Evolutionary conservation across 2,113 vertebrate species (phyloP), one percentile per base, ranked within the genome.

Genomic region (Choloepus hoffmanni): DNA sequence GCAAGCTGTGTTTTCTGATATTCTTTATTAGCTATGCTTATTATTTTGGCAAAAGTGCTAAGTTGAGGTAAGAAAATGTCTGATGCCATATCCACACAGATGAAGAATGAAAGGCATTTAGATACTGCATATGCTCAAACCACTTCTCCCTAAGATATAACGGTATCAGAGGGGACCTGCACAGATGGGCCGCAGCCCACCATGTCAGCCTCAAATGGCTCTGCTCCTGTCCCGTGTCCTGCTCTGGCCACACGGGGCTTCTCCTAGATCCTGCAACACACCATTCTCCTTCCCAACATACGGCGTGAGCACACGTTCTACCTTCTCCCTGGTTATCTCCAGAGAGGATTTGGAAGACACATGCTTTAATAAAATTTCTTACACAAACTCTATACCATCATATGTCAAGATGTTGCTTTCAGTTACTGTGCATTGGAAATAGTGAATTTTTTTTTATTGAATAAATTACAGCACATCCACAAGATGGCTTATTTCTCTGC

Each of bases 281-380:
- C 53, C 23, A 15, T 1, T 9, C 1, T 2, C 24, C n/a, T 33
- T 48, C 33, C 24, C 15, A 4, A 21, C 8, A 36, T 12, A 0
- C 0, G 1, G 36, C 21, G 26, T 62, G 55, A 3, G 2, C 1
- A 2, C 4, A 5, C 2, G 48, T 8, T 67, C 3, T 4, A 18
- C 53, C 63, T 11, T 40, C 48, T 77, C 55, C 50, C 53, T 77
- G 0, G 15, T 70, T 40, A 21, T 68, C 18, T 13, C 24, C 30
- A 43, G 63, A 55, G 67, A 23, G n/a, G 3, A 60, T 30, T 43
- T 63, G n/a, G 16, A 72, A 81, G 28, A 24, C 23, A 45, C 24
- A 36, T 26, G n/a, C 4, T 23, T 68, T n/a, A 60, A 33, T 58
- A 63, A 63, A n/a, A 15, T 72, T 70, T 91, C 78, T 50, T 58